Evolutionary conservation across 1,140 invertebrate species (phyloP).

Genomic region (Papilio helenus): DNA sequence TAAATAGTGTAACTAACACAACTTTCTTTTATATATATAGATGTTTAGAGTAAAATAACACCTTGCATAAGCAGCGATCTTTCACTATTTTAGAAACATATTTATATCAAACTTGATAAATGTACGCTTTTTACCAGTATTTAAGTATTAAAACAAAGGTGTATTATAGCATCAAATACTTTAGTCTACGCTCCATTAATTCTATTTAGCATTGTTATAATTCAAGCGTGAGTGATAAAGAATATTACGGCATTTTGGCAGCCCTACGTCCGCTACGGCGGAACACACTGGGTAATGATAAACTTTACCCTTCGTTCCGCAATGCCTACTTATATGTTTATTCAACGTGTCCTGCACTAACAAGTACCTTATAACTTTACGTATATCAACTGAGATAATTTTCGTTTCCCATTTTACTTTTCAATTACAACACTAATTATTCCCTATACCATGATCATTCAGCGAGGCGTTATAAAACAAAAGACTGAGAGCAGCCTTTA

Average conservation of each 20-base stretch:
- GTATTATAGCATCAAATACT: not conserved
- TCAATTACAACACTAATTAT: no score
- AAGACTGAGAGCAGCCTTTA: not conserved
- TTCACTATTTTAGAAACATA: not conserved
- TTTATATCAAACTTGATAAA: no score
- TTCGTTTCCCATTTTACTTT: not conserved
- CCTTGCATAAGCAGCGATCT: not conserved
- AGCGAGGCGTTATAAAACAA: not conserved
- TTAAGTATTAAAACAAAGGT: no score
- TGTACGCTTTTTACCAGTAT: no score
- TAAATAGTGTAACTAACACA: no score
- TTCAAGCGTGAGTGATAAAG: constrained; percentile 7
- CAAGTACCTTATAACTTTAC: not conserved
- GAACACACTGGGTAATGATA: constrained; percentile 5
- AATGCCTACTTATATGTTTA: not conserved
- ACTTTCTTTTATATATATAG: no score
- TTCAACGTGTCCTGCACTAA: not conserved
- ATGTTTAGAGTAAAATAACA: not conserved
- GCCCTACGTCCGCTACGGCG: not conserved
- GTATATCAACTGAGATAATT: not conserved
- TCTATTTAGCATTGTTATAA: constrained; percentile 21
- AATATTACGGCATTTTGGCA: not conserved
- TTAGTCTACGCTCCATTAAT: not conserved
- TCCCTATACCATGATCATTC: not conserved
- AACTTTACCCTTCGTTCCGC: not conserved